Conservation (phyloP, 2,888 invertebrate genomes). For the Sinohyriopsis cumingii region DNA sequence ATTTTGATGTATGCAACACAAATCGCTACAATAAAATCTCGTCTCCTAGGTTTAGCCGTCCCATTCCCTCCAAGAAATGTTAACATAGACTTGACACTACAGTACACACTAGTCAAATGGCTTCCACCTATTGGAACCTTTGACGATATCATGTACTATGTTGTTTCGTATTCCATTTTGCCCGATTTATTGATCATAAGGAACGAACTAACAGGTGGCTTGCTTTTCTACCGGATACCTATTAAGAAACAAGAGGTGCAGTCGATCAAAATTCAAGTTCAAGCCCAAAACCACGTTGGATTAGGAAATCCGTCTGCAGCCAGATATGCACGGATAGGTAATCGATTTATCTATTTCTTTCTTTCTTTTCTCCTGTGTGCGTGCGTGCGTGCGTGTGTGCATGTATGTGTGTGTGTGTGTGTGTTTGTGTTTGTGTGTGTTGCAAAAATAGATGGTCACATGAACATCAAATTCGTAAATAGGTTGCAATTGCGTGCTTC, state of each 20-base stretch:
- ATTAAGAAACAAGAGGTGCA: conserved; percentile 10
- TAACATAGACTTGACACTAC: conserved; percentile 12
- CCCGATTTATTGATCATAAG: conserved; percentile 16
- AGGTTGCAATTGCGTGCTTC: too few species aligned
- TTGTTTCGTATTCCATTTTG: conserved; percentile 18
- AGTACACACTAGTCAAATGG: conserved; percentile 26
- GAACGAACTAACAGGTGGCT: conserved; percentile 12
- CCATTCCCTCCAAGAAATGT: conserved; percentile 20
- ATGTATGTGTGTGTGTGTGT: too few species aligned
- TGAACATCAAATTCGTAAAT: too few species aligned
- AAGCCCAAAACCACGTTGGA: conserved; percentile 18
- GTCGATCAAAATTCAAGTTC: conserved; percentile 19
- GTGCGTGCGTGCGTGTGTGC: too few species aligned
- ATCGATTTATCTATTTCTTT: too few species aligned
- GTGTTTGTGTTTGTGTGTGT: too few species aligned
- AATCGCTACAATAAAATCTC: too few species aligned
- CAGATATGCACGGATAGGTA: conserved; percentile 22
- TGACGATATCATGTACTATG: conserved; percentile 21
- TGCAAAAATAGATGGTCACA: too few species aligned
- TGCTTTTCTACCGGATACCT: conserved; percentile 14
- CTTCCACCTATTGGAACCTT: conserved; percentile 18
- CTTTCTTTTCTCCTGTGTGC: too few species aligned
- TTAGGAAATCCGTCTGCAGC: conserved; percentile 16
- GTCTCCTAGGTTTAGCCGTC: conserved; percentile 11
- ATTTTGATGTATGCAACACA: too few species aligned